These are phyloP conservation scores for Germaria angustata DNA, from an alignment of 2,888 invertebrate genomes.

Conservation along the genomic window DNA sequence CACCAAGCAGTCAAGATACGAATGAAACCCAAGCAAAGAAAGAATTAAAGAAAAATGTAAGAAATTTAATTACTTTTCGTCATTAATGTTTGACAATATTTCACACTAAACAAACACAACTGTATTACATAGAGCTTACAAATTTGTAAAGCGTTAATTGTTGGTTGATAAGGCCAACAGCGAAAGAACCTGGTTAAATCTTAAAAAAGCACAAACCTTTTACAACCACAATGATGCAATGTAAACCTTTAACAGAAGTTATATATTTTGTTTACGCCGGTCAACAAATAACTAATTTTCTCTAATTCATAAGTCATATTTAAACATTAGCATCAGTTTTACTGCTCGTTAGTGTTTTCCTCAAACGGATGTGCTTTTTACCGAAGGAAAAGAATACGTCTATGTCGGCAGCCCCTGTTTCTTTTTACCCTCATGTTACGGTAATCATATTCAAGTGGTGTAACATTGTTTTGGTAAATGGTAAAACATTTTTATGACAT, in stretches of 20 bases:
- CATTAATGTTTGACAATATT: slow-evolving; percentile 45
- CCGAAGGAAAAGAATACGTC: neutral
- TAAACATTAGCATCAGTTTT: neutral
- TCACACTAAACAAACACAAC: neutral
- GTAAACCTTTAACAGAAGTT: neutral
- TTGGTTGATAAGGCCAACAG: neutral
- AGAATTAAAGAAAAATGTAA: neutral
- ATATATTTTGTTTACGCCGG: neutral
- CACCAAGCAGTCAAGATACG: neutral
- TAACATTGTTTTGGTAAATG: slow-evolving; percentile 71
- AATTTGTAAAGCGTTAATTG: slow-evolving; percentile 42
- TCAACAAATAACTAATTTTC: slow-evolving; percentile 46
- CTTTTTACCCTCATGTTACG: slow-evolving; percentile 17
- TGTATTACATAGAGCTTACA: neutral
- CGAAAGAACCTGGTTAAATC: neutral
- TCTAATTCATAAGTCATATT: slow-evolving; percentile 21
- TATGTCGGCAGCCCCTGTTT: neutral
- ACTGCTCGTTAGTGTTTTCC: neutral
- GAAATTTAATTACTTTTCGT: slow-evolving; percentile 49
- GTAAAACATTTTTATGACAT: slow-evolving; percentile 70
- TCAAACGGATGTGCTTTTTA: neutral
- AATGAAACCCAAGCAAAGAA: neutral
- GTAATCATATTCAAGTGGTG: slow-evolving; percentile 56
- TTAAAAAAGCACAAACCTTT: slow-evolving; percentile 22
- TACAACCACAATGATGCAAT: neutral